A percentile compares a stretch with the other conserved stretches of the same genome.
These are phyloP conservation scores for Rhinopomastus cyanomelas DNA, from an alignment of 2,113 vertebrate genomes.

Conservation along the genomic window DNA sequence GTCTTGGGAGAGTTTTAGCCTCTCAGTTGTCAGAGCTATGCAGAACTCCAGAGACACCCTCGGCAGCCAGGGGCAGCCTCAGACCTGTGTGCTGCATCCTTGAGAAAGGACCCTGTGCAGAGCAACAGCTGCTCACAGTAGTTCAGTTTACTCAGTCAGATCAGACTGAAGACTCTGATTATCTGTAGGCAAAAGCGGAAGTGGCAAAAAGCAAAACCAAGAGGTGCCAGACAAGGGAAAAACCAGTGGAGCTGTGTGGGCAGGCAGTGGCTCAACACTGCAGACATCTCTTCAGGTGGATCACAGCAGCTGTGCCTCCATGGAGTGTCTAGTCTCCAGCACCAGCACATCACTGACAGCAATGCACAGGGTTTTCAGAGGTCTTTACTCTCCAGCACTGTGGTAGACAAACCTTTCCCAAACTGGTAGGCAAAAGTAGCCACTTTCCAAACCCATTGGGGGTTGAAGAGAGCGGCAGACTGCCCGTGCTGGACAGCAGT, in stretches of 20 bases:
- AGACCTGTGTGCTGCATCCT: not conserved
- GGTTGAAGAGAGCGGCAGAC: not conserved
- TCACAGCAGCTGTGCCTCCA: not conserved
- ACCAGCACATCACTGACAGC: accelerated
- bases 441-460: not conserved
- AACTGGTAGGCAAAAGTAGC: not conserved
- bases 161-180: not conserved
- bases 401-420: not conserved
- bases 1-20: not conserved
- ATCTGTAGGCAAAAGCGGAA: not conserved
- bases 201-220: not conserved
- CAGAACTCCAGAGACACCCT: not conserved
- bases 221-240: not conserved
- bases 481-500: not conserved
- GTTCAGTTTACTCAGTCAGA: accelerated
- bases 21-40: not conserved
- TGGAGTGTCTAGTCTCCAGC: no score
- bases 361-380: not conserved
- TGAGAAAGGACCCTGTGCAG: not conserved
- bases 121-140: not conserved
- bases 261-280: not conserved
- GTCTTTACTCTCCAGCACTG: not conserved
- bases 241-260: not conserved
- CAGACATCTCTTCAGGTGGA: not conserved
- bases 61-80: not conserved